These are phyloP conservation scores for Passer domesticus DNA, from an alignment of 2,113 vertebrate genomes.

Conservation along the genomic window DNA sequence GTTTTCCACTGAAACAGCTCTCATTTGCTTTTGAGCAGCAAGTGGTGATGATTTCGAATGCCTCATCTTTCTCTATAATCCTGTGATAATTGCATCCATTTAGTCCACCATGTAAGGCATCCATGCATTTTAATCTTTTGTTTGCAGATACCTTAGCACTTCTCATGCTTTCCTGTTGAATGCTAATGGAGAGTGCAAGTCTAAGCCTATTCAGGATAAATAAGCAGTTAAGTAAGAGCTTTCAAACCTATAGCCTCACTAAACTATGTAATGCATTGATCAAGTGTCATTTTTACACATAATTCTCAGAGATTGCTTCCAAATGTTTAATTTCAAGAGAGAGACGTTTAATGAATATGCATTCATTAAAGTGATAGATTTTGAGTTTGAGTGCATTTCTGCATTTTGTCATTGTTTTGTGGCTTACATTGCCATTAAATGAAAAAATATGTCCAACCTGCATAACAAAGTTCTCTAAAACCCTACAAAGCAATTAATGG, in stretches of 20 bases:
- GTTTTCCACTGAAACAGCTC: background rate
- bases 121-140: slow-evolving; percentile 62
- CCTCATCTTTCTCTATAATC: slow-evolving; percentile 54
- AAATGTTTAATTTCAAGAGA: background rate
- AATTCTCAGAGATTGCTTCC: background rate
- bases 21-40: slow-evolving; percentile 21
- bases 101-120: background rate
- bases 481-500: background rate
- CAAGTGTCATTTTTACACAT: slow-evolving; percentile 1
- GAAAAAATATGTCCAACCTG: background rate
- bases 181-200: slow-evolving; percentile 1
- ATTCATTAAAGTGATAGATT: background rate
- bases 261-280: slow-evolving; percentile 41
- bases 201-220: slow-evolving; percentile 41
- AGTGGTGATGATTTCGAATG: slow-evolving; percentile 45
- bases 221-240: slow-evolving; percentile 18
- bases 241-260: background rate
- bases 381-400: background rate
- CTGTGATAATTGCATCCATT: slow-evolving; percentile 57
- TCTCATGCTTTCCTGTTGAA: slow-evolving; percentile 12
- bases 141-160: slow-evolving; percentile 36
- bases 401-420: background rate
- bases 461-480: background rate
- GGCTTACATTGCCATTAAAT: background rate
- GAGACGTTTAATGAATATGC: background rate